Evolutionary conservation across 2,113 vertebrate species (phyloP), one percentile per base, ranked within the genome.

Genomic region (Apteryx mantelli): DNA sequence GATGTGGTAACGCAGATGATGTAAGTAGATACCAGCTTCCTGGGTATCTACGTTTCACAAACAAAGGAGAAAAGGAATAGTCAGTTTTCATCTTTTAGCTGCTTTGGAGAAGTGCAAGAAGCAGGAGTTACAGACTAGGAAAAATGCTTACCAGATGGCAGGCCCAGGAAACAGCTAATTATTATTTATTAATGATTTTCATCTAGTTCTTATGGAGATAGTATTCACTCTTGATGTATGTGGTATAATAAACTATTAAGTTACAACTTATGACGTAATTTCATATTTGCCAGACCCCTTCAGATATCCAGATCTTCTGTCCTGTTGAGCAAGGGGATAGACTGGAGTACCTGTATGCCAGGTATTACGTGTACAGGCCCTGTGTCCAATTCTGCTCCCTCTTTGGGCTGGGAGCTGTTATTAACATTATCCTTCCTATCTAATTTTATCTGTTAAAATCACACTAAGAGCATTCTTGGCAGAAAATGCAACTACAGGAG

Each of bases 121-220:
- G 89, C 95, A 52, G 68, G 86, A 88, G 44, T 26, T 94, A 86
- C 93, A 91, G 95, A 71, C 95, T 88, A 36, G 65, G 71, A 64
- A 68, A 88, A 93, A 46, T 36, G 69, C 73, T 90, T 48, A 79
- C 76, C 90, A 95, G 96, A 97, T 96, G 95, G 96, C 88, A 71
- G 85, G 94, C 88, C 82, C 91, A 95, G 95, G 94, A 97, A 96
- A 95, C 93, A 95, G 87, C 94, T 84, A 88, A 94, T 95, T 93
- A 88, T 93, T 95, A 95, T 82, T 95, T 96, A 94, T 95, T 96
- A 82, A 95, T 90, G 91, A 86, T 81, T 94, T 94, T 70, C 60
- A 83, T 90, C 76, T 84, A 70, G 66, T 88, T 96, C 91, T 94
- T 61, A 61, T 28, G 87, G 87, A 96, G 94, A 78, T 52, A 86